These are phyloP conservation scores for Protonibea diacanthus DNA, from an alignment of 2,797 vertebrate species.

Conservation along the genomic window DNA sequence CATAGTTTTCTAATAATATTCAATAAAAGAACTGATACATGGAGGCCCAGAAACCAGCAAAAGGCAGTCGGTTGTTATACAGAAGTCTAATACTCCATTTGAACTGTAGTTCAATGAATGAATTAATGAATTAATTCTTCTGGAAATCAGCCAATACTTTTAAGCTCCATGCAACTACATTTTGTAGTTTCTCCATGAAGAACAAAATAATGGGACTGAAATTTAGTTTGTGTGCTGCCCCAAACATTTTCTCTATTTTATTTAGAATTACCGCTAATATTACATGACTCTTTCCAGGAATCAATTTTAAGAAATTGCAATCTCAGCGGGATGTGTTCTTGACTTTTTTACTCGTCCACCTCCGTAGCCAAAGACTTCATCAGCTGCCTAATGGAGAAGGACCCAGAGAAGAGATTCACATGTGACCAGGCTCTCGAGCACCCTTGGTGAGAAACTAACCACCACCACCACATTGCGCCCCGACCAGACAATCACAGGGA, in stretches of 20 bases:
- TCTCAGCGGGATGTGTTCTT: conserved; percentile 25
- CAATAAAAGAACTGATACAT: neutral
- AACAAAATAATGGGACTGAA: neutral
- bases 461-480: conserved; percentile 18
- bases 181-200: neutral
- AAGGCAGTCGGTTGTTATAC: neutral
- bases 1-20: neutral
- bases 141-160: neutral
- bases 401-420: conserved; percentile 94
- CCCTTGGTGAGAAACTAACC: conserved; percentile 90
- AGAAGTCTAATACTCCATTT: neutral
- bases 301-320: neutral
- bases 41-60: neutral
- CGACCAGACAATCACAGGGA: conserved; percentile 64
- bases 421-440: conserved; percentile 94
- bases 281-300: neutral
- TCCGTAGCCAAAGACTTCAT: conserved; percentile 94
- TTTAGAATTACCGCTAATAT: neutral
- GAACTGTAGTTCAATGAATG: neutral
- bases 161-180: neutral
- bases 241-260: conserved; percentile 1
- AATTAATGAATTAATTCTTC: neutral
- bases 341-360: conserved; percentile 40
- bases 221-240: neutral
- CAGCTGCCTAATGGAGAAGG: conserved; percentile 94